Base-by-base conservation (phyloP, 2,888 invertebrate genomes). In the Lasius platythorax region DNA sequence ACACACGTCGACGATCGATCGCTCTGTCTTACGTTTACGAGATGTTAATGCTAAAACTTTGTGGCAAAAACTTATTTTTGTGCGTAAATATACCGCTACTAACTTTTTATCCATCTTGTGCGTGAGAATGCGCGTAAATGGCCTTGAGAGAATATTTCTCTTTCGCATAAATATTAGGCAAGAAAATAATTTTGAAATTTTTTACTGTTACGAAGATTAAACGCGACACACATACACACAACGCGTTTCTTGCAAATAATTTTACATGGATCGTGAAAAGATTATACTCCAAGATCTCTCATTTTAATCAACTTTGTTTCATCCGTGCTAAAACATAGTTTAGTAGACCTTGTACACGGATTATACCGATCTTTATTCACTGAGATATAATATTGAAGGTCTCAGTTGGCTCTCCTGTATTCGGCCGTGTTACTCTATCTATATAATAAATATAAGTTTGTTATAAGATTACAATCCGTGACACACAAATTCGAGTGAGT, bases 301-400 rank as follows among this genome's bases (percentile, higher is more conserved):
- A 6, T 37, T 33, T 76, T 33, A 50, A 33, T 61, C 30, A 37
- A 8, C 28, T 83, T 68, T n/a, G 40, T 33, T 40, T 9, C 12
- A 30, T 33, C 40, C 37, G 28, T 5, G 30, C 23, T 9, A 9
- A 30, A 58, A 46, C 18, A 15, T n/a, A 75, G 18, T 73, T 67
- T 30, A 11, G 37, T 67, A 74, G 58, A 30, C 4, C 3, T 56
- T 33, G 28, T 23, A 53, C 18, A 56, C 33, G 56, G 50, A 64
- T 64, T 18, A 28, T 74, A 66, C 63, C 70, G 82, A 64, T 82
- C 61, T 50, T 61, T 83, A 70, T 68, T 68, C 82, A 90, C 90
- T 86, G 89, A 90, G 90, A 90, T 86, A 90, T 83, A 83, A 85
- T 63, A 67, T 82, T 72, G 68, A 86, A 89, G 88, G 90, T 89